Conservation (phyloP, 2,797 vertebrate species). For the Epinephelus coioides region DNA sequence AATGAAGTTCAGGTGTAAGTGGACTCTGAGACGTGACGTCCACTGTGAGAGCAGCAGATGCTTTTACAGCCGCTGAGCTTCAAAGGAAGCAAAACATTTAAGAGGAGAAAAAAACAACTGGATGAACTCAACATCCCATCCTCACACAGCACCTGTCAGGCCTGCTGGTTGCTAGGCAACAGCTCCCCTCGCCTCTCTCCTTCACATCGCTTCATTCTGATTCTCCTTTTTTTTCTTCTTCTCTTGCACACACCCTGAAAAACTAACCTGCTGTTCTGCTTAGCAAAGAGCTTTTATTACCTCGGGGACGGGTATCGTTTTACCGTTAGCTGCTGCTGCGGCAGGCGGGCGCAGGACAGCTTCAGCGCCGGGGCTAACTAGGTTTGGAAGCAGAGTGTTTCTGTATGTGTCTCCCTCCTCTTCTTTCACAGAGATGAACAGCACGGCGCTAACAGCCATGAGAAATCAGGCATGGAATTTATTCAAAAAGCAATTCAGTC, state of each 20-base stretch:
- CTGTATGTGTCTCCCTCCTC: not conserved
- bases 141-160: constrained; percentile 74
- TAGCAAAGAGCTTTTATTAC: constrained; percentile 57
- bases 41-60: constrained; percentile 18
- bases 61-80: constrained; percentile 20
- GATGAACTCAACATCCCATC: constrained; percentile 68
- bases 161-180: constrained; percentile 82
- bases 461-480: constrained; percentile 81
- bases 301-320: constrained; percentile 50
- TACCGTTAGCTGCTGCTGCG: constrained; percentile 39
- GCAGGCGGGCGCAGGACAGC: constrained; percentile 48
- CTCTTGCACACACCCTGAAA: constrained; percentile 35
- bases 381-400: constrained; percentile 42
- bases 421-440: constrained; percentile 58
- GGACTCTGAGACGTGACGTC: constrained; percentile 9
- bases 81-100: constrained; percentile 14
- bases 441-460: constrained; percentile 73
- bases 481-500: constrained; percentile 82
- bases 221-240: not conserved
- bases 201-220: constrained; percentile 40
- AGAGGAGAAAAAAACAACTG: constrained; percentile 30
- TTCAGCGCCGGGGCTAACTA: constrained; percentile 61
- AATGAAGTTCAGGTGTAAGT: not conserved
- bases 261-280: constrained; percentile 60
- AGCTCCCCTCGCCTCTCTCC: constrained; percentile 55